phyloP scores from a whole-genome alignment of 2,113 vertebrate species.

The Anser cygnoides region DNA sequence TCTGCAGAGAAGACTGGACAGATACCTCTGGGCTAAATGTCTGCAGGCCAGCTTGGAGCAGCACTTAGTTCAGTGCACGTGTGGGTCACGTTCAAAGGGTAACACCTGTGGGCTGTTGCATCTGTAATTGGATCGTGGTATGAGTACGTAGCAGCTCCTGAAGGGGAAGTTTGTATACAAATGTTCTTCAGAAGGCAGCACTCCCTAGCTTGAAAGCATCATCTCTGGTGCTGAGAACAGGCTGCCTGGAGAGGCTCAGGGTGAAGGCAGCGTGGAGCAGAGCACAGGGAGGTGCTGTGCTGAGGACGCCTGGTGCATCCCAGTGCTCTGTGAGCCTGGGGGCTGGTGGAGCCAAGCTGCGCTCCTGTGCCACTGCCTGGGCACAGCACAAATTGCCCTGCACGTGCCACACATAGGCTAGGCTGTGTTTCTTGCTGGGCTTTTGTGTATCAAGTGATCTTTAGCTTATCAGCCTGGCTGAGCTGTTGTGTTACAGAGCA shows the following conservation, averaged over 20 bases:
- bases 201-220: background rate
- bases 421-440: background rate
- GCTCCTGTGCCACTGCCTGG: no score
- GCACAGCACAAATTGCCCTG: no score
- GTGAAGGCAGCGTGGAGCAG: no score
- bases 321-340: no score
- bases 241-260: background rate
- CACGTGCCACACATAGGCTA: background rate
- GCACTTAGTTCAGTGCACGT: background rate
- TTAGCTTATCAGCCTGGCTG: background rate
- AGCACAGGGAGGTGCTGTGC: no score
- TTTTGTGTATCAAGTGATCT: background rate
- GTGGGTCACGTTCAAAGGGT: background rate
- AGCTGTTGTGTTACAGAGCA: background rate
- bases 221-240: background rate
- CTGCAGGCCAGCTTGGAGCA: background rate
- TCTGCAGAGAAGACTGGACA: background rate
- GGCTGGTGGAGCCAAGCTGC: no score
- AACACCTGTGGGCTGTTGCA: background rate
- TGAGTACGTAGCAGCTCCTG: background rate
- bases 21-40: background rate
- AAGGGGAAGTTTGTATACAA: background rate
- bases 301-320: no score
- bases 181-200: background rate
- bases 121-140: background rate